These are phyloP conservation scores for Lepas anatifera DNA, from an alignment of 2,888 invertebrate species.

Conservation along the genomic window DNA sequence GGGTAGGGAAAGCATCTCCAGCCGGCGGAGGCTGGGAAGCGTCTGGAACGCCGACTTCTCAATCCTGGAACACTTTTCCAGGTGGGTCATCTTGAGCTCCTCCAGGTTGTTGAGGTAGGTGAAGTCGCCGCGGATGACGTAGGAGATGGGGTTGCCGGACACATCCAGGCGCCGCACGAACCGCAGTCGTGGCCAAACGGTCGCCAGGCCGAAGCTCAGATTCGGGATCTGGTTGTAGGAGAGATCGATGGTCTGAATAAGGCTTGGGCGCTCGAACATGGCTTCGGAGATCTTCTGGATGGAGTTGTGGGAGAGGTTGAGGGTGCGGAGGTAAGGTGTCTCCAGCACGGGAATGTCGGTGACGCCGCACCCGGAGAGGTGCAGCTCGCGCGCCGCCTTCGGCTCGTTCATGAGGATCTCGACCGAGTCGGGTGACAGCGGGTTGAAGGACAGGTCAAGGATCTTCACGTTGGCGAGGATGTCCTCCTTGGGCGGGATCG, in stretches of 20 bases:
- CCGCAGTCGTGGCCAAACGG: slow-evolving; percentile 55
- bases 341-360: slow-evolving; percentile 39
- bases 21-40: slow-evolving; percentile 52
- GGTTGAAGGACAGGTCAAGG: slow-evolving; percentile 73
- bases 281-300: slow-evolving; percentile 51
- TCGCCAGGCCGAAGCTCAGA: slow-evolving; percentile 40
- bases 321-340: slow-evolving; percentile 65
- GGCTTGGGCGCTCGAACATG: slow-evolving; percentile 62
- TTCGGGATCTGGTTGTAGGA: slow-evolving; percentile 49
- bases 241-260: slow-evolving; percentile 62
- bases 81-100: slow-evolving; percentile 48
- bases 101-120: slow-evolving; percentile 51
- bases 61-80: slow-evolving; percentile 57
- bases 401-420: slow-evolving; percentile 70
- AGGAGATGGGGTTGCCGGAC: slow-evolving; percentile 67
- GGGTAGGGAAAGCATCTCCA: slow-evolving; percentile 65
- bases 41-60: slow-evolving; percentile 68
- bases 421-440: slow-evolving; percentile 58
- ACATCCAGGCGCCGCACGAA: slow-evolving; percentile 62
- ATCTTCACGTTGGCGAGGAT: slow-evolving; percentile 77
- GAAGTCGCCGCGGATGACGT: slow-evolving; percentile 63
- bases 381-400: slow-evolving; percentile 64
- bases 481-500: slow-evolving; percentile 70
- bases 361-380: slow-evolving; percentile 68
- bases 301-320: slow-evolving; percentile 67